Evolutionary conservation across 1,140 invertebrate species (phyloP).

Genomic region (Melitaea cinxia): DNA sequence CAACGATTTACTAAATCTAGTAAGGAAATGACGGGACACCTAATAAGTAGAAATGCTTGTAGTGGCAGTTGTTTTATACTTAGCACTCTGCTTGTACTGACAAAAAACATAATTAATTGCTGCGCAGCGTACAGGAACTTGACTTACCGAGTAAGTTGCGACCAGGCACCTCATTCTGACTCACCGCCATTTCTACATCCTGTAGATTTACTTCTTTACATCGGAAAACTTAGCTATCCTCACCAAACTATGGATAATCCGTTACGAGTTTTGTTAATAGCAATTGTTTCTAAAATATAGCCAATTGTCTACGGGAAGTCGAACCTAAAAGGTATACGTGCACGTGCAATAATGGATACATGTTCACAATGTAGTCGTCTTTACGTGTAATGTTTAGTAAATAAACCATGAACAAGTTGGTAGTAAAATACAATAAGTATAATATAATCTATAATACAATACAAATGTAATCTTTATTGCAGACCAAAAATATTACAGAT

Average conservation of each 20-base stretch:
- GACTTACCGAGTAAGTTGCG: constrained; percentile 41
- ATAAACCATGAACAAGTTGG: too few species aligned
- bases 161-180: constrained; percentile 33
- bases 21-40: constrained; percentile 6
- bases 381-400: too few species aligned
- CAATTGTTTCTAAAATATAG: constrained; percentile 47
- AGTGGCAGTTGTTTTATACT: constrained; percentile 19
- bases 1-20: neutral
- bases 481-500: too few species aligned
- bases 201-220: constrained; percentile 7
- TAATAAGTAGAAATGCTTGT: constrained; percentile 22
- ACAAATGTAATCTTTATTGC: too few species aligned
- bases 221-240: constrained; percentile 3
- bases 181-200: constrained; percentile 29
- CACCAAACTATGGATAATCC: constrained; percentile 8
- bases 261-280: constrained; percentile 33
- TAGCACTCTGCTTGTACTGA: constrained; percentile 18
- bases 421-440: too few species aligned
- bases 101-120: constrained; percentile 41
- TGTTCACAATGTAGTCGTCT: too few species aligned
- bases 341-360: constrained; percentile 47
- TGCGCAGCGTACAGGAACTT: constrained; percentile 39
- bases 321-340: constrained; percentile 51
- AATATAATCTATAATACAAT: too few species aligned
- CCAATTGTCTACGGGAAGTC: constrained; percentile 52